Evolutionary conservation across 64 coral and sea anemone species (phyloP).

Genomic region (Montipora foliosa): DNA sequence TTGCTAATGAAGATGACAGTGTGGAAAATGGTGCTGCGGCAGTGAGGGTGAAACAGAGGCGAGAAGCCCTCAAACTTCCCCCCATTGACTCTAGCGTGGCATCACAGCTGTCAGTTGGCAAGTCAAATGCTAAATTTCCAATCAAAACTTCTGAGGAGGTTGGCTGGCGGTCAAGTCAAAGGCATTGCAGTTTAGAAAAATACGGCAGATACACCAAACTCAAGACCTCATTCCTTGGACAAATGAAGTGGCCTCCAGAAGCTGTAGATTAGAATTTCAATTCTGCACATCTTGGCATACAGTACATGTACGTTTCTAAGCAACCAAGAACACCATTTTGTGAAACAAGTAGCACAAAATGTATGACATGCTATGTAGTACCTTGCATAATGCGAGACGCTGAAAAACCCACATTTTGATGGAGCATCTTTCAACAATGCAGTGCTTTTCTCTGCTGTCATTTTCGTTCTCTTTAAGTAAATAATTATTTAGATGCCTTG

Average conservation of each 20-base stretch:
- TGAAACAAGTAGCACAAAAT: neutral
- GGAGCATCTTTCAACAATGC: too few species aligned
- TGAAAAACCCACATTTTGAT: too few species aligned
- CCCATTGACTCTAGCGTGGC: constrained; percentile 95
- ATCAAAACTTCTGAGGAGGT: constrained; percentile 83
- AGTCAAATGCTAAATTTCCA: constrained; percentile 85
- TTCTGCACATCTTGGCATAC: neutral
- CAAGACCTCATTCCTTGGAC: constrained; percentile 78
- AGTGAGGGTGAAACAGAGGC: constrained; percentile 93
- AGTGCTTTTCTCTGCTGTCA: too few species aligned
- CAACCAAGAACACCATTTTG: neutral
- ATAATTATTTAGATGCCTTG: too few species aligned
- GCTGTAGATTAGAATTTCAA: constrained; percentile 55
- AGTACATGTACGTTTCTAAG: neutral
- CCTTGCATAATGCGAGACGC: neutral
- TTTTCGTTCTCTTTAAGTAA: too few species aligned
- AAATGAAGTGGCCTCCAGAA: constrained; percentile 98
- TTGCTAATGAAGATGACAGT: constrained; percentile 87
- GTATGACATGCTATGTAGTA: neutral
- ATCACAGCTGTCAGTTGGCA: constrained; percentile 88
- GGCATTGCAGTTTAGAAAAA: constrained; percentile 89
- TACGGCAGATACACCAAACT: constrained; percentile 95
- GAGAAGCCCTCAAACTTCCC: constrained; percentile 95
- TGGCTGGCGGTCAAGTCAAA: constrained; percentile 95
- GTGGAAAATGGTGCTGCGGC: constrained; percentile 84